Base-by-base conservation (phyloP, 2,888 invertebrate genomes). In the Limnephilus lunatus region DNA sequence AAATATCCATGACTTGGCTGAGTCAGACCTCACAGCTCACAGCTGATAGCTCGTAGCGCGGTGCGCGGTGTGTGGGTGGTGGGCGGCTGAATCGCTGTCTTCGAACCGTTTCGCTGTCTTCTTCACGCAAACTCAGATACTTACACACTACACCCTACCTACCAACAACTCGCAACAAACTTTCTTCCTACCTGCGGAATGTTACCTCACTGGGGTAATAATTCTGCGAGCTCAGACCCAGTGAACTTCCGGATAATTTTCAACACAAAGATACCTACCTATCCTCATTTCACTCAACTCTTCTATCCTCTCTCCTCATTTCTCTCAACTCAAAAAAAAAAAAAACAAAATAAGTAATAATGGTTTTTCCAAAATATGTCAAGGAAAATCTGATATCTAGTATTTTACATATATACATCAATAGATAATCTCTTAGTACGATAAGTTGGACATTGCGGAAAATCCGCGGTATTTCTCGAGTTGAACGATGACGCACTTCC, bases 1-100 rank as follows among this genome's bases (percentile, higher is more conserved):
- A 53, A 90, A 90, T 82, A 68, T 90, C 90, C 85, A 90, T 90
- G 90, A 90, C 68, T 82, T 85, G 85, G 53, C 39, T 48, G 90
- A 68, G 48, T 80, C 80, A 80, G 30, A 31, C 32, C 19, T 80
- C 89, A 5, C 39, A 35, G n/a, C n/a, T 35, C 35, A 35, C 35
- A 35, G 35, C 35, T 32, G 2, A 32, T 3, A 39, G 92, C 90
- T n/a, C 81, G 32, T 14, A 25, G 15, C 87, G 31, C 81, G 5
- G 5, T 7, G 53, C 19, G 14, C 5, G 53, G 85, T 3, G 25
- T 5, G 68, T 25, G n/a, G 68, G 25, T 5, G 25, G 68, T 68
- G n/a, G n/a, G 68, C 68, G 68, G 25, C 53, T 15, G 14, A 19
- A 3, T 53, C 19, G 19, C 53, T 3, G 53, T 3, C 53, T n/a